Conservation (phyloP, 2,888 invertebrate genomes). For the Lottia scabra region DNA sequence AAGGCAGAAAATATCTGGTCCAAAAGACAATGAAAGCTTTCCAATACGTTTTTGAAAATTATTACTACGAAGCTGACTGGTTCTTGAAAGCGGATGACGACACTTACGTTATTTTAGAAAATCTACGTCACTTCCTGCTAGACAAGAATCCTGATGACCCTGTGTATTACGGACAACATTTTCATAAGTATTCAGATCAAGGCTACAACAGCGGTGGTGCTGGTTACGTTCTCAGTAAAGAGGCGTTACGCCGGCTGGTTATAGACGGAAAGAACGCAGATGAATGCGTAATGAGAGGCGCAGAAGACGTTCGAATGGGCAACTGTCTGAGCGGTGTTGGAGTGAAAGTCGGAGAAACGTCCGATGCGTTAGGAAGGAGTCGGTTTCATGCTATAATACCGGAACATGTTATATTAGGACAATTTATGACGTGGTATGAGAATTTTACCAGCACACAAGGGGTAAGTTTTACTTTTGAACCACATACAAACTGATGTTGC, state of each 20-base stretch:
- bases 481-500: no score
- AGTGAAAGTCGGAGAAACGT: slow-evolving; percentile 54
- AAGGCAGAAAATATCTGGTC: slow-evolving; percentile 92
- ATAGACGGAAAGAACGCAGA: slow-evolving; percentile 23
- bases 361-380: slow-evolving; percentile 57
- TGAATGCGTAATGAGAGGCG: slow-evolving; percentile 34
- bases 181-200: slow-evolving; percentile 55
- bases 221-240: slow-evolving; percentile 92
- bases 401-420: slow-evolving; percentile 54
- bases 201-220: slow-evolving; percentile 72
- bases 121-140: slow-evolving; percentile 77
- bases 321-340: slow-evolving; percentile 61
- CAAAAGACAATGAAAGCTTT: slow-evolving; percentile 96
- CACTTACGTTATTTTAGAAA: slow-evolving; percentile 96
- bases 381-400: slow-evolving; percentile 64
- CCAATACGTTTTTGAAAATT: slow-evolving; percentile 84
- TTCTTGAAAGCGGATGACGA: slow-evolving; percentile 99
- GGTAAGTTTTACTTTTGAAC: slow-evolving; percentile 42
- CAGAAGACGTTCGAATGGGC: slow-evolving; percentile 64
- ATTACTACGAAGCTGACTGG: slow-evolving; percentile 91
- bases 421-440: slow-evolving; percentile 61
- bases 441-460: slow-evolving; percentile 57
- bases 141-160: slow-evolving; percentile 76
- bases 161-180: slow-evolving; percentile 79
- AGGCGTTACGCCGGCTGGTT: slow-evolving; percentile 81